These are phyloP conservation scores for Pedionomus torquatus DNA, from an alignment of 2,113 vertebrate genomes.

Conservation along the genomic window DNA sequence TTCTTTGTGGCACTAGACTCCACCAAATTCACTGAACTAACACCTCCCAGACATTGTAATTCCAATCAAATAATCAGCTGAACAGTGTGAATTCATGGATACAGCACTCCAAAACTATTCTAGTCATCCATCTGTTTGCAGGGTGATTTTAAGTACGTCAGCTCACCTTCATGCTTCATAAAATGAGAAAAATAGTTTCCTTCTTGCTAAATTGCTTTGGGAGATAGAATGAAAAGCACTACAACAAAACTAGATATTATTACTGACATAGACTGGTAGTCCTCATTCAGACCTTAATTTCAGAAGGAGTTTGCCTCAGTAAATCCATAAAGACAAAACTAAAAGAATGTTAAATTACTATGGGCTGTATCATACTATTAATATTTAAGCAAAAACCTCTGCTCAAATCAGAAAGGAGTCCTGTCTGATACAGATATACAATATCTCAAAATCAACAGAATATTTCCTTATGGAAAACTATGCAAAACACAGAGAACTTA, in stretches of 20 bases:
- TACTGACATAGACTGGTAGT: neutral
- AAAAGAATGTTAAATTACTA: neutral
- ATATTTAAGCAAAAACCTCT: neutral
- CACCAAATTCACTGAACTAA: neutral
- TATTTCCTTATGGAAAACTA: neutral
- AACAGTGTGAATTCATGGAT: neutral
- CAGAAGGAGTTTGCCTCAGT: neutral
- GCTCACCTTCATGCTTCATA: neutral
- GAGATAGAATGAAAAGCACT: neutral
- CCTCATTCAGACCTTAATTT: neutral
- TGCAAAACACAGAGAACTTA: neutral
- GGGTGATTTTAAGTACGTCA: neutral
- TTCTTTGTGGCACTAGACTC: neutral
- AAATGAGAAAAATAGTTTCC: neutral
- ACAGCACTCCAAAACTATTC: neutral
- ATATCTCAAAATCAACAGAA: neutral
- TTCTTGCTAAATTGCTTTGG: neutral
- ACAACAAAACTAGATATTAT: neutral
- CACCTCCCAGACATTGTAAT: neutral
- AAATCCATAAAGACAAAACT: neutral
- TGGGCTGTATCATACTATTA: neutral
- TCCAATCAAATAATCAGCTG: neutral
- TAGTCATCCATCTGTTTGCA: neutral
- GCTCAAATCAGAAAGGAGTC: neutral
- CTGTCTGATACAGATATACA: neutral